A percentile compares a stretch with the other conserved stretches of the same genome.
Evolutionary conservation across 2,113 vertebrate species (phyloP).

Genomic region (Chunga burmeisteri): DNA sequence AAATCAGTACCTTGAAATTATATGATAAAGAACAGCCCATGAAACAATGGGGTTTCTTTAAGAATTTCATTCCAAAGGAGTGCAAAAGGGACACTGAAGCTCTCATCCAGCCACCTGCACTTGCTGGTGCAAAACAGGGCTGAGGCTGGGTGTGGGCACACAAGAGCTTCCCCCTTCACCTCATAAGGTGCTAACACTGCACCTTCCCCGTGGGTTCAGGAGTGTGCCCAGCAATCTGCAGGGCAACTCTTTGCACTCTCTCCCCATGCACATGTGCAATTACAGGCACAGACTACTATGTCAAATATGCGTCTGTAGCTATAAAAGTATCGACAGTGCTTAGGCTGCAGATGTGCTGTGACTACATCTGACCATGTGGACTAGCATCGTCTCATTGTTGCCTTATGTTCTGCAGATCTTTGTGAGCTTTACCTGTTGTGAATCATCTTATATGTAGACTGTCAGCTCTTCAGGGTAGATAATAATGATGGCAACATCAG

Average conservation of each 20-base stretch:
- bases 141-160: background rate
- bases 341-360: background rate
- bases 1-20: background rate
- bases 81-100: background rate
- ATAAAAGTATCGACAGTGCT: background rate
- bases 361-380: background rate
- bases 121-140: too few species aligned
- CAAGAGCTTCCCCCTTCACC: too few species aligned
- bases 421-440: background rate
- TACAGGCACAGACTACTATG: background rate
- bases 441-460: background rate
- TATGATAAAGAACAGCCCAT: background rate
- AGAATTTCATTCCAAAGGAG: background rate
- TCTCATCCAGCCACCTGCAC: background rate
- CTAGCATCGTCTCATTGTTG: background rate
- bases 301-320: background rate
- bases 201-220: background rate
- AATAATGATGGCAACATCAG: background rate
- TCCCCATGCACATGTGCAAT: accelerated
- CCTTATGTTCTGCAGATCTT: background rate
- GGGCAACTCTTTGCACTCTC: background rate
- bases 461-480: background rate
- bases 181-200: accelerated
- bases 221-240: background rate
- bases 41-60: background rate